These are phyloP conservation scores for Centropus bengalensis DNA, from an alignment of 2,113 vertebrate species.

Conservation along the genomic window DNA sequence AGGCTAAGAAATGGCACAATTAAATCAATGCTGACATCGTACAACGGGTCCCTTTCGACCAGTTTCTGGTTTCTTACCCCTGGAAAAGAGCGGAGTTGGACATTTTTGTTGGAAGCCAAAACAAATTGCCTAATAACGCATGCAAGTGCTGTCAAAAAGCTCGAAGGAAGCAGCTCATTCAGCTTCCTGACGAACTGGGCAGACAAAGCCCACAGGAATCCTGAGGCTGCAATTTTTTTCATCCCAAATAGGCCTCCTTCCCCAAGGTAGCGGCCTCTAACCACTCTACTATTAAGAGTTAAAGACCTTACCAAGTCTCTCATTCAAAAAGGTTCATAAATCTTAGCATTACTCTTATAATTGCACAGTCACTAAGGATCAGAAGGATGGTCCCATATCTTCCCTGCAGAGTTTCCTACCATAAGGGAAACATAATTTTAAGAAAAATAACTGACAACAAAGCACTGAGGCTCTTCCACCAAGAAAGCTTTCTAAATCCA, in stretches of 20 bases:
- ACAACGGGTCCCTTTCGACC: background rate
- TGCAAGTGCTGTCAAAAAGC: background rate
- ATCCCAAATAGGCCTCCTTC: background rate
- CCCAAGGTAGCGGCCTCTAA: background rate
- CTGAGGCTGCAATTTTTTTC: background rate
- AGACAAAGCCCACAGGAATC: background rate
- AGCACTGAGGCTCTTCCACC: background rate
- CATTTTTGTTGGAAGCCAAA: slow-evolving; percentile 16
- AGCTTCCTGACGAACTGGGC: background rate
- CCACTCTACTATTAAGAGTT: background rate
- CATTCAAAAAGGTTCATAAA: background rate
- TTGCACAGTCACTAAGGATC: background rate
- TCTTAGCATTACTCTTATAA: background rate
- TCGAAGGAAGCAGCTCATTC: background rate
- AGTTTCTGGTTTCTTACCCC: background rate
- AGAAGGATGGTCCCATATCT: background rate
- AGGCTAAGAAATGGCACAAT: background rate
- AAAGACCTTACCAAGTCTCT: background rate
- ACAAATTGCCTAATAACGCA: background rate
- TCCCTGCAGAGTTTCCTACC: background rate
- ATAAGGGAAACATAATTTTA: background rate
- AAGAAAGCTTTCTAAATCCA: background rate
- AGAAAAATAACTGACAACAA: fast-evolving
- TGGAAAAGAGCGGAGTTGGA: background rate
- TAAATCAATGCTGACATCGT: fast-evolving